phyloP scores from a whole-genome alignment of 1,140 invertebrate genomes.

The Ceratitis capitata region DNA sequence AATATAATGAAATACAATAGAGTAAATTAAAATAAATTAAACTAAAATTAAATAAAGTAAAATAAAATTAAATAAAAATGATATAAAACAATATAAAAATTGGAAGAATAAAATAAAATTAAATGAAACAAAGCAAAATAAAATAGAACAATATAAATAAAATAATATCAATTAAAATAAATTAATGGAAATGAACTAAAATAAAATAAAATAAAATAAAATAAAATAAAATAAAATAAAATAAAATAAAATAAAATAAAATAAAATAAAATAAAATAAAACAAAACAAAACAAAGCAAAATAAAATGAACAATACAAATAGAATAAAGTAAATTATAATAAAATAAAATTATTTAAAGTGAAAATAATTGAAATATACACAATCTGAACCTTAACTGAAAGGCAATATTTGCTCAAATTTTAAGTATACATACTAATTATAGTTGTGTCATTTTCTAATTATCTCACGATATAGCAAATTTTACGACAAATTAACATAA shows the following conservation, averaged over 20 bases:
- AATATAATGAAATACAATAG: neutral
- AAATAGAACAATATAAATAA: neutral
- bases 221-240: slow-evolving; percentile 36
- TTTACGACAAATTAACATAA: slow-evolving; percentile 29
- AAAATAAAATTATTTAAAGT: neutral
- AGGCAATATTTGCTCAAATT: neutral
- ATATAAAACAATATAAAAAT: neutral
- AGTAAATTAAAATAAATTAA: neutral
- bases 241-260: neutral
- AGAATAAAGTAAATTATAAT: neutral
- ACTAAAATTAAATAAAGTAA: neutral
- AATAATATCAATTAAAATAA: slow-evolving; percentile 8
- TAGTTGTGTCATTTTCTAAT: neutral
- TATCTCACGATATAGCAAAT: neutral
- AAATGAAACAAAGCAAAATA: neutral
- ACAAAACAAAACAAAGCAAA: neutral
- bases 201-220: slow-evolving; percentile 14
- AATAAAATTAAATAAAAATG: neutral
- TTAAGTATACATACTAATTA: neutral
- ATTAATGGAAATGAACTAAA: neutral
- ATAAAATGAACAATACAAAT: neutral
- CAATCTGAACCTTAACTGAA: neutral
- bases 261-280: neutral
- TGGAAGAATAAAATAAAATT: neutral
- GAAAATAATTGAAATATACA: neutral